A percentile compares a stretch with the other conserved stretches of the same genome.
These are phyloP conservation scores for Tapirus terrestris DNA, from an alignment of 2,113 vertebrate species.

Conservation along the genomic window DNA sequence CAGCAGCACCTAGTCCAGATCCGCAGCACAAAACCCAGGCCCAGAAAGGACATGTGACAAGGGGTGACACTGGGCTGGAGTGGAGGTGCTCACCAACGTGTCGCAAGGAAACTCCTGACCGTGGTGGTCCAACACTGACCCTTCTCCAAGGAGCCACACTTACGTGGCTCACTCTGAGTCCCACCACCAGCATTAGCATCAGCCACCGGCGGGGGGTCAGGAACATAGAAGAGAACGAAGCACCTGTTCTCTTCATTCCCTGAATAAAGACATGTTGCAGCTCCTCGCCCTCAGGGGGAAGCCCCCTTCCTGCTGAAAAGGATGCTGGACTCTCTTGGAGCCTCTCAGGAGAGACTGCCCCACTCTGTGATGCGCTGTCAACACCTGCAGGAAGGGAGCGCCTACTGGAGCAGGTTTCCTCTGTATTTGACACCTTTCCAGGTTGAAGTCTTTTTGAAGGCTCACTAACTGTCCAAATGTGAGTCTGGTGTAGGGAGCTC, in stretches of 20 bases:
- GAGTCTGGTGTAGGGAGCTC: not conserved
- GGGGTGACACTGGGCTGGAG: not conserved
- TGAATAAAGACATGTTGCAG: not conserved
- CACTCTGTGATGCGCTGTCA: not conserved
- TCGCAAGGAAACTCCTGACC: not conserved
- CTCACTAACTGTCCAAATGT: not conserved
- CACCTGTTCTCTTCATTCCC: not conserved
- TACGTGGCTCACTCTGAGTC: fast-evolving
- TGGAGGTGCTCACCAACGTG: not conserved
- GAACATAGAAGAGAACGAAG: fast-evolving
- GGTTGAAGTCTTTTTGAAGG: not conserved
- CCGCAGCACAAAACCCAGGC: not conserved
- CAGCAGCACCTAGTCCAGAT: not conserved
- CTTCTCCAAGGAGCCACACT: too few relatives aligned
- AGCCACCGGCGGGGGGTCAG: not conserved
- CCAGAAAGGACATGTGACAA: not conserved
- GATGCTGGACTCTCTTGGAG: not conserved
- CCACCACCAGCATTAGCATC: too few relatives aligned
- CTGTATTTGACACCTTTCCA: not conserved
- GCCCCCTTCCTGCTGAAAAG: not conserved
- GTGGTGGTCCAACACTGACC: fast-evolving
- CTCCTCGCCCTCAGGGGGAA: not conserved
- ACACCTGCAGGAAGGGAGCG: fast-evolving
- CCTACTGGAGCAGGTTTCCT: not conserved
- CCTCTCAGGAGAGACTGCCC: fast-evolving